Evolutionary conservation across 2,888 invertebrate genomes (phyloP).

Genomic region (Epiblema foenella): DNA sequence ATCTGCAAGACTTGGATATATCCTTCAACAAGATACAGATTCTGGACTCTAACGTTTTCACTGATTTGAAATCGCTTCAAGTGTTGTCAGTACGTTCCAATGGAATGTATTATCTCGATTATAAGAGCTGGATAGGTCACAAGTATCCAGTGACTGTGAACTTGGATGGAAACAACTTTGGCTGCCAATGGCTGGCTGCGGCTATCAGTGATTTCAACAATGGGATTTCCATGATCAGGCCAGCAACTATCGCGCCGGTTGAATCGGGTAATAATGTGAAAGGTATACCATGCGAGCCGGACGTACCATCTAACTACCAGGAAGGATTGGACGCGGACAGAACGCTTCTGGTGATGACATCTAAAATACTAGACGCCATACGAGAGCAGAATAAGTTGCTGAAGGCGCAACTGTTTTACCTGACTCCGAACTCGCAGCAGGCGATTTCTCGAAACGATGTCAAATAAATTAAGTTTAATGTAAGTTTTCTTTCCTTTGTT

Average conservation of each 20-base stretch:
- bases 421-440: background rate
- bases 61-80: slow-evolving; percentile 65
- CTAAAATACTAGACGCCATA: slow-evolving; percentile 73
- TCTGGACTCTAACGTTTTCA: slow-evolving; percentile 68
- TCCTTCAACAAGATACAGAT: slow-evolving; percentile 60
- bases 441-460: slow-evolving; percentile 6
- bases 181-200: slow-evolving; percentile 69
- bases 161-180: slow-evolving; percentile 69
- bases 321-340: slow-evolving; percentile 58
- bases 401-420: background rate
- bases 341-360: slow-evolving; percentile 64
- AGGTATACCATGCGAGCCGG: slow-evolving; percentile 66
- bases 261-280: slow-evolving; percentile 61
- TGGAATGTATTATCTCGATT: slow-evolving; percentile 59
- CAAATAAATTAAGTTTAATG: background rate
- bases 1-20: slow-evolving; percentile 58
- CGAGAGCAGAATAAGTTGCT: slow-evolving; percentile 64
- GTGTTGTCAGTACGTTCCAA: slow-evolving; percentile 66
- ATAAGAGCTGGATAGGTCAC: slow-evolving; percentile 68
- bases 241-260: slow-evolving; percentile 52
- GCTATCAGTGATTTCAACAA: slow-evolving; percentile 68
- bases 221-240: slow-evolving; percentile 70
- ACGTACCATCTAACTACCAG: slow-evolving; percentile 45
- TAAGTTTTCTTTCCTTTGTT: background rate
- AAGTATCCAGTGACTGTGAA: slow-evolving; percentile 61